Conservation (phyloP, 2,113 vertebrate genomes). For the Leucoraja erinaceus region DNA sequence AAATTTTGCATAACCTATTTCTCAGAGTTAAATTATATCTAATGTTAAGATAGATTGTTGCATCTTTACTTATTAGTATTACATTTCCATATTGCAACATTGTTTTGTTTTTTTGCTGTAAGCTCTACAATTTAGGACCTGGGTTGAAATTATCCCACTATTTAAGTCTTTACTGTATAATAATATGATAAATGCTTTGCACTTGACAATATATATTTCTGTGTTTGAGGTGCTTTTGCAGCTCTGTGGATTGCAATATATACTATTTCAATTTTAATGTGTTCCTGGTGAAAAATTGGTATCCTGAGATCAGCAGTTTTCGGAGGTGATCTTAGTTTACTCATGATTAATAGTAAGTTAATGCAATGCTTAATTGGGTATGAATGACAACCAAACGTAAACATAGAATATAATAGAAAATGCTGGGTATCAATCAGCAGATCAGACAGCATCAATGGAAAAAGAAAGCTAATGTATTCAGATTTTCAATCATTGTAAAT, state of each 20-base stretch:
- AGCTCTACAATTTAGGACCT: background rate
- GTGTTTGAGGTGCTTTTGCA: background rate
- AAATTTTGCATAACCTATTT: background rate
- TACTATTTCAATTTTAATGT: background rate
- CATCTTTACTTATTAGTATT: background rate
- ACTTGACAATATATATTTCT: background rate
- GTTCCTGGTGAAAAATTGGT: background rate
- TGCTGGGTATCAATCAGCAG: no score
- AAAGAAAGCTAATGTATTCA: background rate
- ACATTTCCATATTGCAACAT: background rate
- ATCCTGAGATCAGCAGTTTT: background rate
- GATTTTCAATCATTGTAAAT: no score
- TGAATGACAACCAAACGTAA: constrained; percentile 1
- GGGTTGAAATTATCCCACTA: background rate
- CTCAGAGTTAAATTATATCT: background rate
- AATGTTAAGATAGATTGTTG: background rate
- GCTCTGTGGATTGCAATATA: background rate
- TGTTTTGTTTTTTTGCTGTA: background rate
- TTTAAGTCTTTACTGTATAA: background rate
- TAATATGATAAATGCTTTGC: no score
- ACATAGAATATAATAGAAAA: no score
- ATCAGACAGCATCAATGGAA: background rate
- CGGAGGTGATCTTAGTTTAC: background rate
- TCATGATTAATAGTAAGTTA: background rate
- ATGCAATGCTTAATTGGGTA: background rate